A percentile compares a stretch with the other conserved stretches of the same genome.
phyloP scores from a whole-genome alignment of 1,140 invertebrate genomes.

The Drosophila pruinosa region DNA sequence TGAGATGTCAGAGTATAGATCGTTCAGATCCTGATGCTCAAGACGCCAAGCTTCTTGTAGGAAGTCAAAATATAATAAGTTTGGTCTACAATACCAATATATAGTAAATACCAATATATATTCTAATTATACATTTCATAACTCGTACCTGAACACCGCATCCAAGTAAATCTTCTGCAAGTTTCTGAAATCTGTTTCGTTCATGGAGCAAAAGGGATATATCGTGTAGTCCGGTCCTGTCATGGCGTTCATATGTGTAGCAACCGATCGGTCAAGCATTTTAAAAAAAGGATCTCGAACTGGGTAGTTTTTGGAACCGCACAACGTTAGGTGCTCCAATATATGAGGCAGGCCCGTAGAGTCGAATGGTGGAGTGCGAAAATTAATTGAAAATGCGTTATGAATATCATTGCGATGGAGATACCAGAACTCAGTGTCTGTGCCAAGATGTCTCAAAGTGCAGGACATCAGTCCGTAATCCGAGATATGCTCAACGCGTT shows the following conservation, averaged over 20 bases:
- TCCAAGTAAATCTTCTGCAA: constrained; percentile 94
- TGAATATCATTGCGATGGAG: constrained; percentile 93
- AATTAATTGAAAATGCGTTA: constrained; percentile 94
- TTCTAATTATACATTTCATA: background rate
- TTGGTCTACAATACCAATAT: constrained; percentile 84
- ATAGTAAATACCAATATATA: background rate
- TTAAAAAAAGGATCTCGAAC: constrained; percentile 97
- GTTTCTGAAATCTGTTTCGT: constrained; percentile 92
- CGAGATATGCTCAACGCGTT: constrained; percentile 84
- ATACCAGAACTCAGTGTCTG: constrained; percentile 94
- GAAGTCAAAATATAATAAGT: constrained; percentile 91
- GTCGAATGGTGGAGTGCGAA: constrained; percentile 93
- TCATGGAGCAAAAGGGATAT: constrained; percentile 96
- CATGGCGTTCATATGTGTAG: constrained; percentile 97
- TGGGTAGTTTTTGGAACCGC: constrained; percentile 93
- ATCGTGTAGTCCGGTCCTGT: constrained; percentile 96
- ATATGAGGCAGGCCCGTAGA: constrained; percentile 96
- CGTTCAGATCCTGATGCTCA: constrained; percentile 90
- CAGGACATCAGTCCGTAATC: constrained; percentile 91
- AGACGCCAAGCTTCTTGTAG: constrained; percentile 96
- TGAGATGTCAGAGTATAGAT: constrained; percentile 89
- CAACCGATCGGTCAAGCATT: constrained; percentile 94
- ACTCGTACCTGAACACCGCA: constrained; percentile 87
- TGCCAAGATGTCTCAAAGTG: constrained; percentile 89
- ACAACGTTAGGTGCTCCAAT: constrained; percentile 94